phyloP scores from a whole-genome alignment of 30 jellyfish, hydroid and myxozoan genomes.

The Aurelia aurita complex sp. Pacific region DNA sequence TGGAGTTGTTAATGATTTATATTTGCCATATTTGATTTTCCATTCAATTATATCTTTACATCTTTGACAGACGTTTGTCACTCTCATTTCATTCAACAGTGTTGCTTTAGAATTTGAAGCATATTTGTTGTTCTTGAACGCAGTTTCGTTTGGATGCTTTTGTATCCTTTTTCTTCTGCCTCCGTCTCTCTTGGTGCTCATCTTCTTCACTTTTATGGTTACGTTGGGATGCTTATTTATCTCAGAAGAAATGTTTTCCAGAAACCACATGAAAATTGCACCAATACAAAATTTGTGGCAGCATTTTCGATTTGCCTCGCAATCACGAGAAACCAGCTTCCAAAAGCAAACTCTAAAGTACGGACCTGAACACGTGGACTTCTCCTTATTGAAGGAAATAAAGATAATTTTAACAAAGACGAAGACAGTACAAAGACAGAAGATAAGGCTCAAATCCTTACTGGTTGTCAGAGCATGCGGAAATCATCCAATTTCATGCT shows the following conservation, averaged over 20 bases:
- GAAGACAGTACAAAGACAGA: too few relatives aligned
- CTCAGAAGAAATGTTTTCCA: not conserved
- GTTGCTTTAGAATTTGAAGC: conserved; percentile 71
- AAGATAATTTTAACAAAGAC: too few relatives aligned
- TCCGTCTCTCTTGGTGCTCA: conserved; percentile 81
- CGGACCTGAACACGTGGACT: too few relatives aligned
- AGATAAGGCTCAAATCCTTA: too few relatives aligned
- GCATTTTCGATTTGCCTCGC: too few relatives aligned
- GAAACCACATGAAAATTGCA: too few relatives aligned
- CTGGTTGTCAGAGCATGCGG: too few relatives aligned
- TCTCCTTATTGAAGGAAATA: too few relatives aligned
- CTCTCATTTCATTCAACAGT: conserved; percentile 54
- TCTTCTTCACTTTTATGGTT: not conserved
- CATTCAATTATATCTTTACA: conserved; percentile 93
- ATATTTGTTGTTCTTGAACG: conserved; percentile 78
- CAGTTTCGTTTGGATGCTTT: conserved; percentile 68
- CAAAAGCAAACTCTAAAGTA: too few relatives aligned
- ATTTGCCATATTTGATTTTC: conserved; percentile 90
- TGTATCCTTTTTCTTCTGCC: conserved; percentile 63
- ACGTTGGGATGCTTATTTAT: not conserved
- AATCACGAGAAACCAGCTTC: too few relatives aligned
- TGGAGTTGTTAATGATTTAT: conserved; percentile 87
- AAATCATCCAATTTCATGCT: too few relatives aligned
- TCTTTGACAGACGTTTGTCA: conserved; percentile 86
- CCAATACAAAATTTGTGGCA: too few relatives aligned